phyloP scores from a whole-genome alignment of 1,140 invertebrate species.

The Drosophila gunungcola region DNA sequence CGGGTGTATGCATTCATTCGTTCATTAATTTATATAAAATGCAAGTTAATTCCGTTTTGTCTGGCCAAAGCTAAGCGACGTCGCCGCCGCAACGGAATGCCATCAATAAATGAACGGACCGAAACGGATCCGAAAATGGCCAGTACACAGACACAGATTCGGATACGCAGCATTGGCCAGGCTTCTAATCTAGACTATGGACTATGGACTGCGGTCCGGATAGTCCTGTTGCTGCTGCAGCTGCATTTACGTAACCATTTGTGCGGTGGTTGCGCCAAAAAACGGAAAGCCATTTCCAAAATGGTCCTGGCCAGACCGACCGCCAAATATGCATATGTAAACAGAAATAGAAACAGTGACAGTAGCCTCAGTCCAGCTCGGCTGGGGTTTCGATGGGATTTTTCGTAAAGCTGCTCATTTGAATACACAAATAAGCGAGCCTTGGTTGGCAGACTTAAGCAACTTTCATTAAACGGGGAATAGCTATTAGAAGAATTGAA shows the following conservation, averaged over 20 bases:
- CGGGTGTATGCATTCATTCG: constrained; percentile 60
- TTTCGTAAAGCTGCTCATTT: constrained; percentile 80
- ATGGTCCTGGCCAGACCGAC: constrained; percentile 52
- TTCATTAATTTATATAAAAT: constrained; percentile 85
- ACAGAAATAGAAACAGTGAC: constrained; percentile 65
- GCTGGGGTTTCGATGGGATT: constrained; percentile 56
- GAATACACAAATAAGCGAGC: constrained; percentile 75
- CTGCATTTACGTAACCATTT: constrained; percentile 71
- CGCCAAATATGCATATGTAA: constrained; percentile 79
- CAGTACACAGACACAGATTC: constrained; percentile 23
- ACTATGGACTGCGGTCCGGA: constrained; percentile 23
- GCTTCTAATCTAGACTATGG: constrained; percentile 44
- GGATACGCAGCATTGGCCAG: constrained; percentile 12
- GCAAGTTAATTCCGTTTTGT: constrained; percentile 83
- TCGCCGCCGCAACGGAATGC: constrained; percentile 65
- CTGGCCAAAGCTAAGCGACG: constrained; percentile 71
- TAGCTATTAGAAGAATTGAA: constrained; percentile 39
- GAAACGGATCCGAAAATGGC: constrained; percentile 50
- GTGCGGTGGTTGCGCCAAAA: constrained; percentile 37
- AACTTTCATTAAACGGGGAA: constrained; percentile 56
- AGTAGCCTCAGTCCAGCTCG: constrained; percentile 24
- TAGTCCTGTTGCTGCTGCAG: constrained; percentile 12
- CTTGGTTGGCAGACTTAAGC: constrained; percentile 45
- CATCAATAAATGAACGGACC: constrained; percentile 80
- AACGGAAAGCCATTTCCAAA: constrained; percentile 76